phyloP scores from a whole-genome alignment of 2,888 invertebrate species.

The Neoscelio sp. region DNA sequence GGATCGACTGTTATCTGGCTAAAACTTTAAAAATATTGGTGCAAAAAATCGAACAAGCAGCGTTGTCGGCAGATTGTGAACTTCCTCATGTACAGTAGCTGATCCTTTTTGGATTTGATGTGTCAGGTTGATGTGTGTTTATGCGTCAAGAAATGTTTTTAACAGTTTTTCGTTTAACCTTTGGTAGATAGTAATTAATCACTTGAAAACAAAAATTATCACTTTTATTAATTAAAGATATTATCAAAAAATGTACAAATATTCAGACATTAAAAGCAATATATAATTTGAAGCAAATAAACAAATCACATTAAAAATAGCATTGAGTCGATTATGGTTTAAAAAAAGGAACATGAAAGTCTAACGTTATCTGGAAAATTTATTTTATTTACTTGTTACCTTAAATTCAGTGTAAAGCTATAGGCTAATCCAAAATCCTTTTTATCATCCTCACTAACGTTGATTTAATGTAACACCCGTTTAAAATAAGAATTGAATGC shows the following conservation, averaged over 20 bases:
- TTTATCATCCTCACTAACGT: constrained; percentile 18
- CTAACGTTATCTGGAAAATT: constrained; percentile 23
- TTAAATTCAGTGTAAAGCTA: constrained; percentile 15
- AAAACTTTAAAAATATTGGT: constrained; percentile 30
- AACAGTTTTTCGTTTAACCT: constrained; percentile 7
- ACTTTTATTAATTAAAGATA: no score
- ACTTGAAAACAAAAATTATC: no score
- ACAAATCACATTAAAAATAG: no score
- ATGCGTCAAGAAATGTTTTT: constrained; percentile 26
- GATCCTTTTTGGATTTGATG: constrained; percentile 38
- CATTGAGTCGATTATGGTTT: constrained; percentile 14
- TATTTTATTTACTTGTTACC: constrained; percentile 29
- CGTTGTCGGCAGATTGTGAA: constrained; percentile 48
- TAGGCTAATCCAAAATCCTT: constrained; percentile 24
- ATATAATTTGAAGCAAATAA: no score
- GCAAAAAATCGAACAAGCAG: constrained; percentile 51
- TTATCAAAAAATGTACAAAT: no score
- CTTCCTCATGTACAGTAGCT: constrained; percentile 26
- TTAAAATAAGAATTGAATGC: background rate
- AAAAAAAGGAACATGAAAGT: constrained; percentile 14
- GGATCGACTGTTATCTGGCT: background rate
- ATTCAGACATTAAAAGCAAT: no score
- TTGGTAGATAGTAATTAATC: constrained; percentile 1
- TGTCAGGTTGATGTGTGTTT: constrained; percentile 26
- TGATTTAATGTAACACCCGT: background rate